Base-by-base conservation (phyloP, 1,140 invertebrate species). In the Teleopsis dalmanni region DNA sequence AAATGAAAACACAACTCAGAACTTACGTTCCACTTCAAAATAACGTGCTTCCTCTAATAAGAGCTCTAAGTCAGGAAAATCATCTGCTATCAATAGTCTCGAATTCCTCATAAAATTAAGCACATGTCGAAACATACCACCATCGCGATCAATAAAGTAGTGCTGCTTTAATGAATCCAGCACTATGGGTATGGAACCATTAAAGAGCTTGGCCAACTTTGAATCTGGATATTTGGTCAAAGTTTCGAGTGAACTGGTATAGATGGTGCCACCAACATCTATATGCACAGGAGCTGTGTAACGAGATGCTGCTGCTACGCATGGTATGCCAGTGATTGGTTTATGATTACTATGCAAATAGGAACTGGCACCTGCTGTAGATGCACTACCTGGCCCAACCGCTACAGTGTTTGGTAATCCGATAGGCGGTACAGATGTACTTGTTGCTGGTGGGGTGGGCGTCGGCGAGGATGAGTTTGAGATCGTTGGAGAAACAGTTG, bases 121-220 rank as follows among this genome's bases (percentile, higher is more conserved):
- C 61, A 98, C 90, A 71, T 96, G 91, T 16, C 93, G 81, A 73
- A 96, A 97, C 88, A 95, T 93, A 38, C 85, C 87, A 1, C 92
- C 92, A 62, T 96, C 92, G 50, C 93, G 79, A 74, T 98, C 94
- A 56, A 97, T 96, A 76, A 98, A 98, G 72, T 97, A 98, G 66
- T 98, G 95, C 67, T 98, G 95, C 70, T 98, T 98, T 55, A 98
- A 73, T 4, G 88, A 92, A 66, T 98, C 95, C 59, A 98, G 73
- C 3, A 98, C 92, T 54, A 98, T 96, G 1, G 95, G 94, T 58
- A 96, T 94, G 54, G 81, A 86, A n/a, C 94, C 95, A 63, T 95
- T 96, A 74, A 97, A 98, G 62, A 97, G 81, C 70, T 89, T 87
- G 1, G 90, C 91, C 53, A 98, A 76, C 57, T 85, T 81, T 3